Evolutionary conservation across 92 coral and sea anemone genomes (phyloP).

Genomic region (Umimayanthus kanabou): DNA sequence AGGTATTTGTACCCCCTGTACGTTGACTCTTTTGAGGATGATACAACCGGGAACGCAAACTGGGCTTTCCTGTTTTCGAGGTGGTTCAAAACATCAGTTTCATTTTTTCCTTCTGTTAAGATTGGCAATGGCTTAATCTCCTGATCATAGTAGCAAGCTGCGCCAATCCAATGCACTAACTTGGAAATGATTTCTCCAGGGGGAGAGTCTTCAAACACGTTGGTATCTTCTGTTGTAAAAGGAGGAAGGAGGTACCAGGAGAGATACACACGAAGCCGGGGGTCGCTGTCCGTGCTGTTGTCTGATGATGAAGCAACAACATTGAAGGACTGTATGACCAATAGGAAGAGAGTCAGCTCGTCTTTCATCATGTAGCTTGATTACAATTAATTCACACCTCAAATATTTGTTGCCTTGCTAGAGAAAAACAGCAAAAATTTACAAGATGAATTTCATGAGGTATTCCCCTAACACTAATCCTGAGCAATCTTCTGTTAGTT

Average conservation of each 20-base stretch:
- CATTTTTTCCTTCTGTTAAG: conserved; percentile 7
- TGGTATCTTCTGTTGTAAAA: conserved; percentile 13
- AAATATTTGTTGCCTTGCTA: not conserved
- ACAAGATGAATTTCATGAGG: not conserved
- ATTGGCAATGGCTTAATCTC: not conserved
- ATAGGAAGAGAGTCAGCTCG: not conserved
- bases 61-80: not conserved
- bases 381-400: not conserved
- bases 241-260: conserved; percentile 32
- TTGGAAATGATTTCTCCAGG: conserved; percentile 38
- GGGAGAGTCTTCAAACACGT: not conserved
- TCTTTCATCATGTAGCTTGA: not conserved
- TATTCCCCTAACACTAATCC: no score
- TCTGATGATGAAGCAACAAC: not conserved
- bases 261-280: not conserved
- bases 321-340: not conserved
- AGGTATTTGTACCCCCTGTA: conserved; percentile 22
- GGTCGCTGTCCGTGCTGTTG: not conserved
- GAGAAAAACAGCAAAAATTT: not conserved
- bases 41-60: conserved; percentile 23
- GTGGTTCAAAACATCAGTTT: conserved; percentile 9
- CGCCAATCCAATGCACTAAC: not conserved
- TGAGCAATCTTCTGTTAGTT: no score
- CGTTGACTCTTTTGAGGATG: not conserved
- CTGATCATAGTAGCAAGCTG: not conserved